Evolutionary conservation across 92 coral and sea anemone genomes (phyloP), one percentile per base, ranked within the genome.

Genomic region (Paragorgia papillata): DNA sequence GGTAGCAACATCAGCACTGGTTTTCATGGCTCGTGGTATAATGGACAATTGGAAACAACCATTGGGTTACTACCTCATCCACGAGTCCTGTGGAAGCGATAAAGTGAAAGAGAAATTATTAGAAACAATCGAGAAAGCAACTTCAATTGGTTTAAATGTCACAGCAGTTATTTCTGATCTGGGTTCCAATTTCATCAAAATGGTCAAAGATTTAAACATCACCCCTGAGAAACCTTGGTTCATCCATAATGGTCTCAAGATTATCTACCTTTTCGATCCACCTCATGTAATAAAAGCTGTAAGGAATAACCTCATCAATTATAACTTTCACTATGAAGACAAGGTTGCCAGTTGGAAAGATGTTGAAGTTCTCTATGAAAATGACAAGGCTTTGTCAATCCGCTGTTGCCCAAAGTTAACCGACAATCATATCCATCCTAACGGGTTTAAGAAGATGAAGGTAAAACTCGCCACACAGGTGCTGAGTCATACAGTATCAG

Each of bases 391-490:
- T 24, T 46, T 41, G 29, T 57, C 66, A 39, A 18, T 75, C 24
- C 80, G 80, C 15, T 57, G 66, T 40, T 59, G 68, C 43, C 80
- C 80, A 32, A 75, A 75, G 53, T 59, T 75, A 37, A 75, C 80
- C 2, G 51, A 59, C 14, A 75, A 75, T 15, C 80, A 75, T 39
- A 75, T 75, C 22, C 48, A 46, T 27, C 75, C 75, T 8, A 68
- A 68, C 21, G 58, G 75, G 21, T 68, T 68, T 48, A 26, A 19
- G 19, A 74, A 57, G 33, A 57, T 74, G 64, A 74, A 60, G 31
- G 80, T 70, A 46, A 70, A 70, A 46, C 24, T 46, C n/a, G 78
- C 78, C n/a, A 56, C 78, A 17, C 78, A 70, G 49, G 78, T 70
- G 20, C 63, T 70, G 2, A 48, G 61, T 57, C 78, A 70, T 40